Conservation (phyloP, 2,113 vertebrate species). For the Hippocampus mohnikei region DNA sequence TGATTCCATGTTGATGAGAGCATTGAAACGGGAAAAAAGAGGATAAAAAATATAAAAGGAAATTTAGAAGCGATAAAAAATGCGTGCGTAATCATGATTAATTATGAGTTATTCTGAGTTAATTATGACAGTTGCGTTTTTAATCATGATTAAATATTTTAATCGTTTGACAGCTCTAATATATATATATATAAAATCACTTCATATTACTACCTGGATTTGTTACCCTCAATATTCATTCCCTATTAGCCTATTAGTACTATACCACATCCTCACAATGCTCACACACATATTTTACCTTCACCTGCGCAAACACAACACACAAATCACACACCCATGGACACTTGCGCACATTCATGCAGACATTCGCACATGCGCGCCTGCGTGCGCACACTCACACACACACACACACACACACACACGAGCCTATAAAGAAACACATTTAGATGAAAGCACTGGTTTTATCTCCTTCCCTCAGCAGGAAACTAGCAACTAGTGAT, state of each 20-base stretch:
- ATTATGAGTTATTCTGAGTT: too few species aligned
- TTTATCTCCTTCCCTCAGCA: constrained; percentile 34
- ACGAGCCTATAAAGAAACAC: constrained; percentile 31
- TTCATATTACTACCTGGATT: constrained; percentile 55
- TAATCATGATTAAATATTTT: too few species aligned
- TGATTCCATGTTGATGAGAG: too few species aligned
- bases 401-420: constrained; percentile 8
- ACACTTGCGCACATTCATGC: constrained; percentile 1
- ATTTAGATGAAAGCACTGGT: constrained; percentile 51
- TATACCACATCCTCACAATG: background rate
- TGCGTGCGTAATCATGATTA: too few species aligned
- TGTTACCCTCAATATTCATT: constrained; percentile 33
- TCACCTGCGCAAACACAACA: background rate
- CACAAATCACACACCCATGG: background rate
- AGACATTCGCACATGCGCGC: background rate
- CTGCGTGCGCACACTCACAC: background rate
- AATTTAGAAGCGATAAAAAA: too few species aligned
- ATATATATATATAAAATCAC: too few species aligned
- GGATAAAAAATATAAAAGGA: too few species aligned
- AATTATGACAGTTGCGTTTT: too few species aligned
- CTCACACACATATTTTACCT: background rate
- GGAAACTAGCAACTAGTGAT: constrained; percentile 26
- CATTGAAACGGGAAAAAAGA: too few species aligned
- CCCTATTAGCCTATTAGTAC: constrained; percentile 25
- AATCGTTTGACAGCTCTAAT: too few species aligned